Conservation (phyloP, 2,797 vertebrate genomes). For the Leuciscus waleckii region DNA sequence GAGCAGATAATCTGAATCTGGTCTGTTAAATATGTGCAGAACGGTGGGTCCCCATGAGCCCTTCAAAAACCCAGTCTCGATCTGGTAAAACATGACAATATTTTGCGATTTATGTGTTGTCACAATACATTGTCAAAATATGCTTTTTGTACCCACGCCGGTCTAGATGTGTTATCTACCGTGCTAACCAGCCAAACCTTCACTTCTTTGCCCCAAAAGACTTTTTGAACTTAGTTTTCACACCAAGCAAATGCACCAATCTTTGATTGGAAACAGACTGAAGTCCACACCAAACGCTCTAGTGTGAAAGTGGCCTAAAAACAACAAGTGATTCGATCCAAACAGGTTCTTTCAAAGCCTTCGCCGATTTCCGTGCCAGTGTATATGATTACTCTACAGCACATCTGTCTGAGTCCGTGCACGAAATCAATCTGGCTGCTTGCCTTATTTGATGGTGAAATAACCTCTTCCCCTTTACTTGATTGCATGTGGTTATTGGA, state of each 20-base stretch:
- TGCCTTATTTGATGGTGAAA: constrained; percentile 62
- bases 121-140: background rate
- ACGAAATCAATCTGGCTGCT: constrained; percentile 58
- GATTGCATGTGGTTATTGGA: constrained; percentile 66
- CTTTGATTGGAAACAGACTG: background rate
- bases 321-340: constrained; percentile 24
- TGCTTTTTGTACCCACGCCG: background rate
- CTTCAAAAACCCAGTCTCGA: background rate
- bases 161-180: background rate
- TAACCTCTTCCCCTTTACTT: constrained; percentile 65
- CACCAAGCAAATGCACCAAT: background rate
- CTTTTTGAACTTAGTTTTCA: background rate
- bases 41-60: background rate
- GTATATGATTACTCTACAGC: constrained; percentile 20
- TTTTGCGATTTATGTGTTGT: background rate
- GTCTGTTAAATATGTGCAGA: background rate
- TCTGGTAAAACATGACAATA: background rate
- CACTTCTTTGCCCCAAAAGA: background rate
- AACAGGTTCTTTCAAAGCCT: constrained; percentile 27
- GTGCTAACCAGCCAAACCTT: background rate
- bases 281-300: background rate
- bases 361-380: background rate
- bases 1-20: background rate
- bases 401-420: constrained; percentile 47
- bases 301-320: constrained; percentile 5